These are phyloP conservation scores for Xerus inauris DNA, from an alignment of 2,113 vertebrate species.

Conservation along the genomic window DNA sequence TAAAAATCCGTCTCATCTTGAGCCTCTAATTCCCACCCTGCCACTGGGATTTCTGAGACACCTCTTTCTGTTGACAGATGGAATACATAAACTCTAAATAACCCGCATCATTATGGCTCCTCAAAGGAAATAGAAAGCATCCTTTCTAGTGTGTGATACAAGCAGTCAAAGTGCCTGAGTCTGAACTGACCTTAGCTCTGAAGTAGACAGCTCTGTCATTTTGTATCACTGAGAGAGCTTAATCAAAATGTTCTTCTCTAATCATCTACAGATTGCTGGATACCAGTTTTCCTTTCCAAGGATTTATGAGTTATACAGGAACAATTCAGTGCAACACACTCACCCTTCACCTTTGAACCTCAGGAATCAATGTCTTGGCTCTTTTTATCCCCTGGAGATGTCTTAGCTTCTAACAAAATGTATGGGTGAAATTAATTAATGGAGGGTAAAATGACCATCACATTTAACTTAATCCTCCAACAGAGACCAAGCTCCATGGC, in stretches of 20 bases:
- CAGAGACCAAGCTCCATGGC: neutral
- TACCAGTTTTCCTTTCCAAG: neutral
- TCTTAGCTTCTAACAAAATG: conserved; percentile 11
- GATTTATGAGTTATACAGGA: neutral
- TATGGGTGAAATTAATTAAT: neutral
- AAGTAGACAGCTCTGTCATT: no score
- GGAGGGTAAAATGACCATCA: neutral
- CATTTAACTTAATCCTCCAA: neutral
- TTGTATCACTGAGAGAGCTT: neutral
- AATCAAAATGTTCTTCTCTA: neutral
- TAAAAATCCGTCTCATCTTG: neutral
- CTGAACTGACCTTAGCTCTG: neutral
- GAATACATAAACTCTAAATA: neutral
- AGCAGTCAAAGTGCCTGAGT: neutral
- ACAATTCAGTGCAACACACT: neutral
- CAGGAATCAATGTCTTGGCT: neutral
- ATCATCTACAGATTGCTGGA: neutral
- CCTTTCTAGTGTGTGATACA: neutral
- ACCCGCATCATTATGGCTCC: neutral
- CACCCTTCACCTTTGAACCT: neutral
- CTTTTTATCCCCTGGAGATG: neutral
- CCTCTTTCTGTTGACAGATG: neutral
- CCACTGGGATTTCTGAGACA: neutral
- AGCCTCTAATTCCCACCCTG: neutral
- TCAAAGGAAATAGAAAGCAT: neutral